Evolutionary conservation across 2,797 vertebrate genomes (phyloP), one percentile per base, ranked within the genome.

Genomic region (Microcaecilia unicolor): DNA sequence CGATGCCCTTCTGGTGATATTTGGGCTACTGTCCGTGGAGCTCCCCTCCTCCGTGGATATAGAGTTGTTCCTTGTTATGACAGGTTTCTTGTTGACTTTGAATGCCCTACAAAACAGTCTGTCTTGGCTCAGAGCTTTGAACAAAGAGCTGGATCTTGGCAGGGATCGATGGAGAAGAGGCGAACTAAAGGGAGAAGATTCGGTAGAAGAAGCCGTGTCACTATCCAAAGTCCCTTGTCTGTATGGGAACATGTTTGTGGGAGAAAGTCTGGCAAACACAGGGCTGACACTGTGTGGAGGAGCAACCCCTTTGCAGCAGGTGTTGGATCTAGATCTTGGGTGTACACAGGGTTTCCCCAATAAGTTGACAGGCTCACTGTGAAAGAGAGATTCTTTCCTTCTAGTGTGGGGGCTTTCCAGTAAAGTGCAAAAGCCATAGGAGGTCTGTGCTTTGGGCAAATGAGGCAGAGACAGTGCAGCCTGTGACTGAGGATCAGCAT

Each of bases 401-500:
- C 87, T 72, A 25, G 87, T 92, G 60, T 91, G 85, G 9, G 89
- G 87, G 45, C 85, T 88, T 60, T 89, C 86, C 22, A 89, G 59
- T 31, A 90, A 59, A 8, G 84, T 85, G 55, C 84, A 88, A 37
- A 90, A 90, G 18, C 88, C 86, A 3, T 89, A 90, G 53, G 83
- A 82, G 44, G 88, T 88, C 4, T 38, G 25, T 11, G 24, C 20
- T 38, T 51, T 51, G 3, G 33, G 22, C 11, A 57, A 40, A 39
- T 58, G 54, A 3, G 30, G 36, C 13, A 58, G 23, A 7, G 54
- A 48, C 7, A 58, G 30, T n/a, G 48, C 65, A 74, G 85, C 87
- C 54, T 87, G 86, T 51, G 84, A 91, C 22, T 77, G 84, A 17
- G 88, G 88, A 51, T 91, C 88, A 2, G 85, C 85, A 15, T 90